Evolutionary conservation across 2,797 vertebrate genomes (phyloP).

Genomic region (Arrhamphus sclerolepis): DNA sequence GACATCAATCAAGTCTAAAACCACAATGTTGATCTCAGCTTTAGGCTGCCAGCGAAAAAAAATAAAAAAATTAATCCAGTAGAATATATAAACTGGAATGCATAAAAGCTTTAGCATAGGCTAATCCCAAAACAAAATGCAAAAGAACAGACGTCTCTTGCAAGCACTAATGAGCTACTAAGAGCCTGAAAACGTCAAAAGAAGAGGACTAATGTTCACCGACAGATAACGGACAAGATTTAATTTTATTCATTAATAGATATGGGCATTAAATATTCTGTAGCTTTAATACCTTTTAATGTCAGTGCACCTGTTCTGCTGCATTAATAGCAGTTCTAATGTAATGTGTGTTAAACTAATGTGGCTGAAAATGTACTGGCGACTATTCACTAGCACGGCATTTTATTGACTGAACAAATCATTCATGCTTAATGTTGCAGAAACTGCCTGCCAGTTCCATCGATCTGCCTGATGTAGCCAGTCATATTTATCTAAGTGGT

Average conservation of each 20-base stretch:
- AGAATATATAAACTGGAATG: background rate
- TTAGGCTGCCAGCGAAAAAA: background rate
- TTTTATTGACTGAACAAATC: conserved; percentile 10
- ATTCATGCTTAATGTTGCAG: conserved; percentile 9
- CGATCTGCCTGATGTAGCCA: conserved; percentile 1
- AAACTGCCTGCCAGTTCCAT: conserved; percentile 1
- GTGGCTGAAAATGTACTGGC: background rate
- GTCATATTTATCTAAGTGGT: background rate
- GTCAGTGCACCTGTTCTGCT: no score
- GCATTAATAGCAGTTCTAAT: no score
- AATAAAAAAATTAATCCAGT: background rate
- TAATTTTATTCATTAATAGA: background rate
- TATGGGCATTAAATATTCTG: no score
- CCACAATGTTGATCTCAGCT: background rate
- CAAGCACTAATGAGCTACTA: background rate
- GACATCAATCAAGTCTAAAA: background rate
- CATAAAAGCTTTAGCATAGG: conserved; percentile 1
- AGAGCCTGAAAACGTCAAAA: background rate
- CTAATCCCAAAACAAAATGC: background rate
- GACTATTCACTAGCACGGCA: background rate
- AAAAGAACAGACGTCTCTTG: background rate
- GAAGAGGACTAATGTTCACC: conserved; percentile 2
- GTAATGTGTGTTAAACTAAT: background rate
- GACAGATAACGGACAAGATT: background rate
- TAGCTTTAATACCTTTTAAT: no score